Conservation (phyloP, 37 sponge, comb jelly and placozoan genomes). For the Chondrilla cf. caribensis region DNA sequence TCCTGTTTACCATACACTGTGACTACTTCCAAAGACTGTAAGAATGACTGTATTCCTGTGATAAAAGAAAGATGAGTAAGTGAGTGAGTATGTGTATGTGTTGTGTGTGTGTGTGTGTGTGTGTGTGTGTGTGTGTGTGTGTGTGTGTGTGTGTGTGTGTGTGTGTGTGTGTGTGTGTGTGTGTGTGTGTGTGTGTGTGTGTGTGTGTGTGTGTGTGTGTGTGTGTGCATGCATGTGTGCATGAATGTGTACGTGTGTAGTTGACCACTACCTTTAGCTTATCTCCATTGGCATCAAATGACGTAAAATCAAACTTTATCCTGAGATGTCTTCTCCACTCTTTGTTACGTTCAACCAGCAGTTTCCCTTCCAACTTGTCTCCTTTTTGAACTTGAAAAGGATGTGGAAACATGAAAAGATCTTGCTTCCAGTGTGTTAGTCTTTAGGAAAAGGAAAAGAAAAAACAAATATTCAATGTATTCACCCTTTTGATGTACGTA, state of each 20-base stretch:
- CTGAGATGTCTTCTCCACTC: slow-evolving; percentile 55
- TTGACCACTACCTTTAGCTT: neutral
- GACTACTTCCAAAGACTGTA: too few species aligned
- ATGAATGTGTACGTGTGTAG: neutral
- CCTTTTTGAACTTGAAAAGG: slow-evolving; percentile 26
- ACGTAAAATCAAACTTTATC: slow-evolving; percentile 22
- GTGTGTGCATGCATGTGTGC: slow-evolving; percentile 23
- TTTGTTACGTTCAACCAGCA: slow-evolving; percentile 39
- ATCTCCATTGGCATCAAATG: neutral
- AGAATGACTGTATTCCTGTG: too few species aligned
- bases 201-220: slow-evolving; percentile 39
- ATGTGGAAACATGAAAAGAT: slow-evolving; percentile 45
- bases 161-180: slow-evolving; percentile 18
- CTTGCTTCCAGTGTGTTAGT: slow-evolving; percentile 75
- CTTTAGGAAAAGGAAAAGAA: slow-evolving; percentile 9
- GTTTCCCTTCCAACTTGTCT: slow-evolving; percentile 30
- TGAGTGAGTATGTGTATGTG: too few species aligned
- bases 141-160: neutral
- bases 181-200: slow-evolving; percentile 38
- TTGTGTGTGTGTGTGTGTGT: too few species aligned
- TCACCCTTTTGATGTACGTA: too few species aligned
- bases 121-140: too few species aligned
- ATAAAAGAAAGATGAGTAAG: too few species aligned
- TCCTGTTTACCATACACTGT: too few species aligned
- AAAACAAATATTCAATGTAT: too few species aligned